Percentiles rank a stretch among this genome's conserved stretches.
phyloP scores from a whole-genome alignment of 2,797 vertebrate species.

The Diglossa cyanea region DNA sequence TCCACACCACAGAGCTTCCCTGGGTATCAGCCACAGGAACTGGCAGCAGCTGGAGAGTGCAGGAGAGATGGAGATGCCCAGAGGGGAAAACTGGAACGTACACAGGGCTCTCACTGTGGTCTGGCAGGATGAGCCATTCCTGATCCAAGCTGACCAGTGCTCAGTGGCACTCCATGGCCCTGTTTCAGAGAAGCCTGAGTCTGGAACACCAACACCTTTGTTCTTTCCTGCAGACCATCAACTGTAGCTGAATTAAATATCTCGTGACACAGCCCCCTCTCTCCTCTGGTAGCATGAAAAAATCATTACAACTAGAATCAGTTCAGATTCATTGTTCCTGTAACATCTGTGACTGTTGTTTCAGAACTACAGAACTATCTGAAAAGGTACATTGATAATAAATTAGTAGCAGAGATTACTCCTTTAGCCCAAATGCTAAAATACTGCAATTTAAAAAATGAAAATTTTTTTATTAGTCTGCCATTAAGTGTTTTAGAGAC shows the following conservation, averaged over 20 bases:
- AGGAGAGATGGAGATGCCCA: background rate
- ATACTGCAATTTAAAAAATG: background rate
- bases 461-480: background rate
- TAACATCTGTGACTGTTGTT: background rate
- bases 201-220: background rate
- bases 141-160: background rate
- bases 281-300: background rate
- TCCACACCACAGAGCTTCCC: background rate
- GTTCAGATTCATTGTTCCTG: background rate
- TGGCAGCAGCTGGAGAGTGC: background rate
- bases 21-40: fast-evolving
- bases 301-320: background rate
- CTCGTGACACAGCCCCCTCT: background rate
- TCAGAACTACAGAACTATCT: background rate
- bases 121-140: background rate
- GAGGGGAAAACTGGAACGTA: background rate
- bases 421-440: background rate
- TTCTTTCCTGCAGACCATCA: background rate
- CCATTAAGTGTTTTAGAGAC: background rate
- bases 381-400: background rate
- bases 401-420: background rate
- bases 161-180: background rate
- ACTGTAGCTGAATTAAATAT: background rate
- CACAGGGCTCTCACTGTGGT: background rate
- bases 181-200: background rate